Percentiles rank a stretch among this genome's conserved stretches.
Conservation (phyloP, 2,797 vertebrate species). For the Ceyx erithaca region DNA sequence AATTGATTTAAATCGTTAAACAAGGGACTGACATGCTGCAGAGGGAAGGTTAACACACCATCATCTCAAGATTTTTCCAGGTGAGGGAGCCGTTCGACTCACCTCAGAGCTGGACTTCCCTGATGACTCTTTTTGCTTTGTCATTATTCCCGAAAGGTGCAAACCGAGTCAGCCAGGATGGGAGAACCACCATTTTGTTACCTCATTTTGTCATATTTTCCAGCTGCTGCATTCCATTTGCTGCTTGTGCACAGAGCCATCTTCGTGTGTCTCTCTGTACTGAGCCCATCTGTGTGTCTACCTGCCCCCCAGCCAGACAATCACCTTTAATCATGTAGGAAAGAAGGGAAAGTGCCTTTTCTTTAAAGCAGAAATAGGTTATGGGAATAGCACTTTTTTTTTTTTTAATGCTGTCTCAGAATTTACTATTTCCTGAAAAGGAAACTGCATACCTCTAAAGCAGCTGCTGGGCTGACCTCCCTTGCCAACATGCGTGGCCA, state of each 20-base stretch:
- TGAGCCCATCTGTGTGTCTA: background rate
- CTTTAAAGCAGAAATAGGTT: background rate
- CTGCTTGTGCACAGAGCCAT: background rate
- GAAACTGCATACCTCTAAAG: background rate
- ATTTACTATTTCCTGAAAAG: background rate
- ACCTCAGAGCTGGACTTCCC: background rate
- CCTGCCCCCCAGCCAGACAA: background rate
- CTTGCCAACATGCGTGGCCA: background rate
- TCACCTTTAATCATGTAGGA: background rate
- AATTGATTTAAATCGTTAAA: background rate
- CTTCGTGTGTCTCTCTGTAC: rapidly evolving
- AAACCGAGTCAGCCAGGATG: background rate
- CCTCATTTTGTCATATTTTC: background rate
- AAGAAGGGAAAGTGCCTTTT: background rate
- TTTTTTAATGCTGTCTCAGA: background rate
- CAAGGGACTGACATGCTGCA: background rate
- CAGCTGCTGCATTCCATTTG: rapidly evolving
- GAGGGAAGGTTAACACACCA: background rate
- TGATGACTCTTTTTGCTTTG: background rate
- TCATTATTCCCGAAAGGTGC: rapidly evolving
- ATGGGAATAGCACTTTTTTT: background rate
- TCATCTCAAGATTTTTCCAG: background rate
- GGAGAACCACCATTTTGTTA: background rate
- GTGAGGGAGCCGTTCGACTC: background rate
- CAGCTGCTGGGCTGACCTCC: background rate